Conservation (phyloP, 2,888 invertebrate genomes). For the Orgyia antiqua region DNA sequence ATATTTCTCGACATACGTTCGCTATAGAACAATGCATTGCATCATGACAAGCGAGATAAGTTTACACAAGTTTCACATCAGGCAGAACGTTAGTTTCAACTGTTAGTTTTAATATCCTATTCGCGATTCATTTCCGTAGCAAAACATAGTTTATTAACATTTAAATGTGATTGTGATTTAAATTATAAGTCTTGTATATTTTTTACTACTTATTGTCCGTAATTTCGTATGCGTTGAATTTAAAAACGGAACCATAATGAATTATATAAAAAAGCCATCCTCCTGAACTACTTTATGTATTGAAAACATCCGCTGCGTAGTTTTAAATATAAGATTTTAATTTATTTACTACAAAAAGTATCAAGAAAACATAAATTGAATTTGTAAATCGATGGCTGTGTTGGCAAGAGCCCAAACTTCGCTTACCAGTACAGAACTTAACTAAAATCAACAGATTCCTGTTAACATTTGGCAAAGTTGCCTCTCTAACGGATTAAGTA, state of each 20-base stretch:
- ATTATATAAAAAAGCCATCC: no score
- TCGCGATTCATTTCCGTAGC: slow-evolving; percentile 23
- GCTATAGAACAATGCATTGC: slow-evolving; percentile 38
- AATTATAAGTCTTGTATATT: no score
- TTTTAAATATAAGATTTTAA: no score
- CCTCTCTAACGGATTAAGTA: slow-evolving; percentile 52
- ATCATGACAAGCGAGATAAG: slow-evolving; percentile 45
- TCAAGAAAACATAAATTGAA: slow-evolving; percentile 61
- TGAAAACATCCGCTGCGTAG: no score
- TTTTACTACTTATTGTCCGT: no score
- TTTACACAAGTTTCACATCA: slow-evolving; percentile 47
- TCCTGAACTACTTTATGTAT: no score
- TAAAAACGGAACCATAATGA: no score
- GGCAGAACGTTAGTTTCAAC: slow-evolving; percentile 32
- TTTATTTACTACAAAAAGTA: slow-evolving; percentile 49
- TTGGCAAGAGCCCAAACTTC: slow-evolving; percentile 66
- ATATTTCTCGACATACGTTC: slow-evolving; percentile 23
- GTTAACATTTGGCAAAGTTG: slow-evolving; percentile 66
- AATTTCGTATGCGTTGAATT: no score
- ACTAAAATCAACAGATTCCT: slow-evolving; percentile 77
- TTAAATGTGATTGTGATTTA: no score
- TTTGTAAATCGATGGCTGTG: slow-evolving; percentile 74
- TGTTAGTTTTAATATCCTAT: slow-evolving; percentile 26
- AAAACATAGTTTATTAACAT: not conserved
- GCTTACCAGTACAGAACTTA: slow-evolving; percentile 71